phyloP scores from a whole-genome alignment of 2,888 invertebrate genomes.

The Notodonta ziczac region DNA sequence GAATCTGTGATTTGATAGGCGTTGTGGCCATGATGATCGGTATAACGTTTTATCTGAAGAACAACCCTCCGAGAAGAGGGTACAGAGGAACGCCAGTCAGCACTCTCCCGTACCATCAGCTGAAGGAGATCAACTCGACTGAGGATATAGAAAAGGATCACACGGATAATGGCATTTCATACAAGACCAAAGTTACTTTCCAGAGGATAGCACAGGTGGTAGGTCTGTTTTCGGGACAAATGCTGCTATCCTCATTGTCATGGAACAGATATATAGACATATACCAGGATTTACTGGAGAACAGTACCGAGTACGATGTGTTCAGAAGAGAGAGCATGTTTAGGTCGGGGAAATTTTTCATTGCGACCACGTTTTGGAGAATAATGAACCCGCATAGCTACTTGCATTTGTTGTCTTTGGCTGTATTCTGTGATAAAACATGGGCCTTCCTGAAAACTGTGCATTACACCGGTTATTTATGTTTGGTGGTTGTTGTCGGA shows the following conservation, averaged over 20 bases:
- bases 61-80: slow-evolving; percentile 89
- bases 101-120: slow-evolving; percentile 78
- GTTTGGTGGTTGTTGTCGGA: slow-evolving; percentile 87
- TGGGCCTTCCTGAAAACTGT: slow-evolving; percentile 90
- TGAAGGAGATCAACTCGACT: slow-evolving; percentile 71
- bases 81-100: slow-evolving; percentile 87
- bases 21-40: slow-evolving; percentile 89
- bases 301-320: slow-evolving; percentile 80
- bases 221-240: slow-evolving; percentile 87
- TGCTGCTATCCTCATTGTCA: slow-evolving; percentile 89
- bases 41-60: slow-evolving; percentile 87
- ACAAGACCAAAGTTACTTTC: slow-evolving; percentile 88
- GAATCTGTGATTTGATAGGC: slow-evolving; percentile 91
- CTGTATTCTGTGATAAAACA: slow-evolving; percentile 92
- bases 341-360: slow-evolving; percentile 89
- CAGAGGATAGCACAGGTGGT: slow-evolving; percentile 87
- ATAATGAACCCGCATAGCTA: slow-evolving; percentile 91
- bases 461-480: slow-evolving; percentile 89
- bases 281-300: slow-evolving; percentile 91
- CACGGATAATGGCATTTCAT: slow-evolving; percentile 83
- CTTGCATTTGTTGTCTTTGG: slow-evolving; percentile 89
- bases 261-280: slow-evolving; percentile 94
- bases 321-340: slow-evolving; percentile 84
- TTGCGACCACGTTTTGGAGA: slow-evolving; percentile 90
- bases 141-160: slow-evolving; percentile 78